A percentile compares a stretch with the other conserved stretches of the same genome.
Conservation (phyloP, 2,888 invertebrate species). For the Chesias legatella region DNA sequence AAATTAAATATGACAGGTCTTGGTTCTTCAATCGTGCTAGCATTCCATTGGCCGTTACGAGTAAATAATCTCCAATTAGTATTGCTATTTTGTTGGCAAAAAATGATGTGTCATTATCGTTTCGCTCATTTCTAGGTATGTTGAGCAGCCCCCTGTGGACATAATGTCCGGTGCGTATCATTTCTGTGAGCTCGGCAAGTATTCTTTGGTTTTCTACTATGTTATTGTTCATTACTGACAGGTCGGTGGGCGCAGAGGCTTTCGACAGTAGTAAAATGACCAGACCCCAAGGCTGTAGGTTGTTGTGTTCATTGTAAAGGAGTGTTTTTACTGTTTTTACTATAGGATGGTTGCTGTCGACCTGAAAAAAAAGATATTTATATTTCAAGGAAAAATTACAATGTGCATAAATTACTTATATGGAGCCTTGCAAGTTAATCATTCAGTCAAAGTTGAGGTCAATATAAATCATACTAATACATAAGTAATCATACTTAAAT, state of each 20-base stretch:
- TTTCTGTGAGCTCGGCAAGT: slow-evolving; percentile 87
- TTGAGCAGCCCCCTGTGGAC: slow-evolving; percentile 85
- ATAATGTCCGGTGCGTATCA: slow-evolving; percentile 92
- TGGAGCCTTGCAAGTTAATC: slow-evolving; percentile 12
- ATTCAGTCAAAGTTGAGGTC: slow-evolving; percentile 15
- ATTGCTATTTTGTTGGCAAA: slow-evolving; percentile 94
- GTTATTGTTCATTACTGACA: slow-evolving; percentile 74
- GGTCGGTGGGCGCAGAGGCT: slow-evolving; percentile 44
- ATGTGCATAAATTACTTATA: too few species aligned
- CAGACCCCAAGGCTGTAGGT: slow-evolving; percentile 67
- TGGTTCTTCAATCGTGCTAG: slow-evolving; percentile 85
- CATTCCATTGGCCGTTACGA: slow-evolving; percentile 90
- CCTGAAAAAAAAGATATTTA: slow-evolving; percentile 43
- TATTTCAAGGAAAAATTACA: too few species aligned
- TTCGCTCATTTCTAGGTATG: slow-evolving; percentile 66
- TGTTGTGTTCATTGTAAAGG: slow-evolving; percentile 67
- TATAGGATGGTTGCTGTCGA: slow-evolving; percentile 68
- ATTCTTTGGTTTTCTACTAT: slow-evolving; percentile 75
- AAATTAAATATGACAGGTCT: slow-evolving; percentile 90
- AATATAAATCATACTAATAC: slow-evolving; percentile 3
- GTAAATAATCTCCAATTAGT: slow-evolving; percentile 90
- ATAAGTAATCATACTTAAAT: too few species aligned
- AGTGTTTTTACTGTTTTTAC: slow-evolving; percentile 69
- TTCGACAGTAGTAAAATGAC: slow-evolving; percentile 64
- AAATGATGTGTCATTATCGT: slow-evolving; percentile 84